Evolutionary conservation across 2,113 vertebrate species (phyloP).

Genomic region (Beaufortia kweichowensis): DNA sequence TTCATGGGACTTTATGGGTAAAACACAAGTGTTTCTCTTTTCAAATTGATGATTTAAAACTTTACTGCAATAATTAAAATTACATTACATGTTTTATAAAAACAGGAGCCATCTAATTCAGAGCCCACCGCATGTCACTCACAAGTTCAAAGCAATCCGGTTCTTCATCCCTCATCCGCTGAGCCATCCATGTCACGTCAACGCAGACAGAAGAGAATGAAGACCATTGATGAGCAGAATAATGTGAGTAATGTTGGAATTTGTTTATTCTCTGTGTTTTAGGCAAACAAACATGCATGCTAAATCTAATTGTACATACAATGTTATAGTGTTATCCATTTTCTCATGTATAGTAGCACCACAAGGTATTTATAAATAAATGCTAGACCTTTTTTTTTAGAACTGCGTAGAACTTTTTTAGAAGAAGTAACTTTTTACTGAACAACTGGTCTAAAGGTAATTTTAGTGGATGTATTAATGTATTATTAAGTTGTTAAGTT

Average conservation of each 20-base stretch:
- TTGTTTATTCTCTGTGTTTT: neutral
- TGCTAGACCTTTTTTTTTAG: no score
- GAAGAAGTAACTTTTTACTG: no score
- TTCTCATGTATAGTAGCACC: no score
- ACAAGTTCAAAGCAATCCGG: constrained; percentile 21
- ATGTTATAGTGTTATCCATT: no score
- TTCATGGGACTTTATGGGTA: constrained; percentile 67
- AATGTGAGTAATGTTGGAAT: constrained; percentile 51
- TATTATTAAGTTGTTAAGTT: no score
- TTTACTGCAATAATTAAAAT: neutral
- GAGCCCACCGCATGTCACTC: constrained; percentile 36
- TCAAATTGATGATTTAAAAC: neutral
- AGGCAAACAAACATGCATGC: no score
- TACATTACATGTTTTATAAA: constrained; percentile 18
- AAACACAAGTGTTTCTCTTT: constrained; percentile 34
- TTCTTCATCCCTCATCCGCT: constrained; percentile 64
- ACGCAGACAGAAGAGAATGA: constrained; percentile 65
- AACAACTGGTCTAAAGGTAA: no score
- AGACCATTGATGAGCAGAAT: constrained; percentile 56
- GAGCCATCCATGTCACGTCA: constrained; percentile 75
- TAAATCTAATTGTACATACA: no score
- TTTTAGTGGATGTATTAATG: no score
- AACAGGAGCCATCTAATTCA: constrained; percentile 63
- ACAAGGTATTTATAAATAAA: no score
- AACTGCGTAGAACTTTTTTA: no score